Percentiles rank a stretch among this genome's conserved stretches.
Conservation (phyloP, 2,113 vertebrate species). For the Scalopus aquaticus region DNA sequence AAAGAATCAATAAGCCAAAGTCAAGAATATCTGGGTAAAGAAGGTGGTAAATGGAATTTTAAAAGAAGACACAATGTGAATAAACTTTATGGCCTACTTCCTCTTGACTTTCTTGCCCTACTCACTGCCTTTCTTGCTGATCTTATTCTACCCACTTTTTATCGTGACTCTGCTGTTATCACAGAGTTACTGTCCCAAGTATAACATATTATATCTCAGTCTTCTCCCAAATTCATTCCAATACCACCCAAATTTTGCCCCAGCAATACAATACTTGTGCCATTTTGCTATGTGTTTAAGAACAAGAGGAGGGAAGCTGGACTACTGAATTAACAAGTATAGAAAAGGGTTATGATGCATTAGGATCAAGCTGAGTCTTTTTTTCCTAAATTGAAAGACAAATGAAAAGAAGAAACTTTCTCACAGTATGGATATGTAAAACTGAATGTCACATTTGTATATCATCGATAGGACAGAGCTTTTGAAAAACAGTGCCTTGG, state of each 20-base stretch:
- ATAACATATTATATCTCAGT: background rate
- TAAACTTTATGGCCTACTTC: background rate
- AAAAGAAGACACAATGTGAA: background rate
- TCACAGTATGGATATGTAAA: background rate
- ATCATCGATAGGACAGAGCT: background rate
- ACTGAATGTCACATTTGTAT: background rate
- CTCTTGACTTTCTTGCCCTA: background rate
- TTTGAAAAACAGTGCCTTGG: background rate
- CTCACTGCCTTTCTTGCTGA: background rate
- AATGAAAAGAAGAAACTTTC: background rate
- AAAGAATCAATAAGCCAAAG: background rate
- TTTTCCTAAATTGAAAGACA: background rate
- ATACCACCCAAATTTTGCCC: background rate
- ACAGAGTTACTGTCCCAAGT: background rate
- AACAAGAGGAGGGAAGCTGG: background rate
- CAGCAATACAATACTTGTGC: background rate
- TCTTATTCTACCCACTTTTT: background rate
- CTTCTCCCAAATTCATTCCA: background rate
- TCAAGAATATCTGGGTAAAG: background rate
- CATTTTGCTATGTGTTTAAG: background rate
- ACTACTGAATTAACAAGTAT: background rate
- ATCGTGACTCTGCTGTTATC: background rate
- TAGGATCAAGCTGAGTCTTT: background rate
- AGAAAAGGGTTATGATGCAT: background rate
- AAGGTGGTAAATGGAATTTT: background rate